Evolutionary conservation across 2,113 vertebrate species (phyloP).

Genomic region (Neopipo cinnamomea): DNA sequence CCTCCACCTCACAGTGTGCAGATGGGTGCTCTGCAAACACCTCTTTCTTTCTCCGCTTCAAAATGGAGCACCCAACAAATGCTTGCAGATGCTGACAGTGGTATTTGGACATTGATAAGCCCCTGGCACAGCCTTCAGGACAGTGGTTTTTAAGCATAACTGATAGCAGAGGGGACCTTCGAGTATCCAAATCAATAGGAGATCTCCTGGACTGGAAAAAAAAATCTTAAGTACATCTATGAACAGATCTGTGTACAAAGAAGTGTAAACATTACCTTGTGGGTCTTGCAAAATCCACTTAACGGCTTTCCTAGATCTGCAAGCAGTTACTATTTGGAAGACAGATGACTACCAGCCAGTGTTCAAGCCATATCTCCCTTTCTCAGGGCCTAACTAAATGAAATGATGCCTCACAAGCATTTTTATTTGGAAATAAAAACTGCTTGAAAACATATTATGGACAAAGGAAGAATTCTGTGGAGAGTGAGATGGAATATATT

Average conservation of each 20-base stretch:
- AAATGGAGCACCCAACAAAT: background rate
- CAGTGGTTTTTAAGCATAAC: background rate
- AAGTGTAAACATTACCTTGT: background rate
- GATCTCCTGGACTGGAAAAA: background rate
- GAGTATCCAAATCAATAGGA: background rate
- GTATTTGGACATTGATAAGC: background rate
- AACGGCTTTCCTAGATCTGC: constrained; percentile 1
- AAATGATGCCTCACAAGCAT: background rate
- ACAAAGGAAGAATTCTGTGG: background rate
- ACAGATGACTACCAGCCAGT: constrained; percentile 7
- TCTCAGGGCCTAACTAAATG: constrained; percentile 22
- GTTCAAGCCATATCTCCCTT: background rate
- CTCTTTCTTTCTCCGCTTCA: background rate
- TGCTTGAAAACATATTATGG: constrained; percentile 5
- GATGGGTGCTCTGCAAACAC: background rate
- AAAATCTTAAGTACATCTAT: background rate
- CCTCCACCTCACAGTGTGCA: background rate
- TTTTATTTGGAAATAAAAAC: constrained; percentile 54
- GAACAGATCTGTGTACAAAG: background rate
- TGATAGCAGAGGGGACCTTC: background rate
- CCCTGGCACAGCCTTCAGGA: background rate
- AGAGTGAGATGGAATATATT: background rate
- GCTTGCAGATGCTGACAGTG: background rate
- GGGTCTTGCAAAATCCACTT: background rate
- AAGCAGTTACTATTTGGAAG: constrained; percentile 37